Evolutionary conservation across 2,797 vertebrate species (phyloP).

Genomic region (Oophaga sylvatica): DNA sequence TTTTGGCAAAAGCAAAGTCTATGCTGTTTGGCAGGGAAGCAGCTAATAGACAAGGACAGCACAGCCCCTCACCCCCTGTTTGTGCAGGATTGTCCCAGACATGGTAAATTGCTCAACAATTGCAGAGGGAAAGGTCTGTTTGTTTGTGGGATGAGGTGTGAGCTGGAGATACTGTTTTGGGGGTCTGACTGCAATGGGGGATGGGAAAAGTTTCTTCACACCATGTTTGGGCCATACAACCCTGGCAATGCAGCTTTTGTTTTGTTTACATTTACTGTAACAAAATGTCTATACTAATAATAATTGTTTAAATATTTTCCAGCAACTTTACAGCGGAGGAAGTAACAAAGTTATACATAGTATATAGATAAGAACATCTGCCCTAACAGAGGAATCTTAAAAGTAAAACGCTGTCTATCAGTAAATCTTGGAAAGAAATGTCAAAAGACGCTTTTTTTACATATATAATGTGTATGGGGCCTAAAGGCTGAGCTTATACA

Average conservation of each 20-base stretch:
- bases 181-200: conserved; percentile 8
- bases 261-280: too few relatives aligned
- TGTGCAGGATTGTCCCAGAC: conserved; percentile 4
- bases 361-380: too few relatives aligned
- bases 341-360: too few relatives aligned
- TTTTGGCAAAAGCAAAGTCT: background rate
- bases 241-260: background rate
- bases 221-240: background rate
- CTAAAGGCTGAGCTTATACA: too few relatives aligned
- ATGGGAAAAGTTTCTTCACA: background rate
- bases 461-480: too few relatives aligned
- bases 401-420: too few relatives aligned
- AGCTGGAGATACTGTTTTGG: background rate
- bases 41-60: background rate
- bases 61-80: conserved; percentile 41
- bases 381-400: too few relatives aligned
- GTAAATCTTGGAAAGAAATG: too few relatives aligned
- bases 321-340: too few relatives aligned
- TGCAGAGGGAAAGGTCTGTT: conserved; percentile 35
- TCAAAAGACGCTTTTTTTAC: too few relatives aligned
- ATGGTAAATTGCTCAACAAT: conserved; percentile 46
- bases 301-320: too few relatives aligned
- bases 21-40: background rate
- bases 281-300: too few relatives aligned
- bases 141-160: conserved; percentile 26